Conservation (phyloP, 2,797 vertebrate species). For the Dendrocincla fuliginosa region DNA sequence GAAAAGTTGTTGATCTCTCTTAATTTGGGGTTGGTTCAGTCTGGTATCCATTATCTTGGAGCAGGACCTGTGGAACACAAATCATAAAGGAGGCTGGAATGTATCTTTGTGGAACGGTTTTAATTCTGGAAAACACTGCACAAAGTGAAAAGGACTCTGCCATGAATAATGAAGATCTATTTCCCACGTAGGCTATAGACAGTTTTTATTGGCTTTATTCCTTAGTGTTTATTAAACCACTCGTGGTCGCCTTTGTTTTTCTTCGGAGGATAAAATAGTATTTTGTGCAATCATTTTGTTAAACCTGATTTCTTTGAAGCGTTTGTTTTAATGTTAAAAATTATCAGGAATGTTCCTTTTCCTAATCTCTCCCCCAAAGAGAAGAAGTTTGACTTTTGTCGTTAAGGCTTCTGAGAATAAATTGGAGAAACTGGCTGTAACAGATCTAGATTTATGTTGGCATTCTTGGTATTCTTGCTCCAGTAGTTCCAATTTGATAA, state of each 20-base stretch:
- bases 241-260: not conserved
- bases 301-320: not conserved
- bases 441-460: slow-evolving; percentile 46
- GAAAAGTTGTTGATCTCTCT: not conserved
- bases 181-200: not conserved
- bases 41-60: not conserved
- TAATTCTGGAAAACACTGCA: slow-evolving; percentile 9
- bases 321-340: not conserved
- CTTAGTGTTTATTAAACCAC: not conserved
- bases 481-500: slow-evolving; percentile 64
- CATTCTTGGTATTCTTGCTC: slow-evolving; percentile 52
- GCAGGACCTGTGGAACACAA: slow-evolving; percentile 40
- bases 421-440: slow-evolving; percentile 46
- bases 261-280: not conserved
- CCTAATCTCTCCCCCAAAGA: not conserved
- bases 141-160: not conserved
- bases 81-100: slow-evolving; percentile 10
- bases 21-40: slow-evolving; percentile 20
- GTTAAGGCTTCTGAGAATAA: slow-evolving; percentile 27
- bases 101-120: slow-evolving; percentile 9
- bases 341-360: not conserved
- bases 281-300: not conserved
- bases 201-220: not conserved
- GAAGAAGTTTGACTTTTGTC: slow-evolving; percentile 39
- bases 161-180: slow-evolving; percentile 35